Percentiles rank a stretch among this genome's conserved stretches.
These are phyloP conservation scores for Ectropis grisescens DNA, from an alignment of 1,140 invertebrate genomes.

Conservation along the genomic window DNA sequence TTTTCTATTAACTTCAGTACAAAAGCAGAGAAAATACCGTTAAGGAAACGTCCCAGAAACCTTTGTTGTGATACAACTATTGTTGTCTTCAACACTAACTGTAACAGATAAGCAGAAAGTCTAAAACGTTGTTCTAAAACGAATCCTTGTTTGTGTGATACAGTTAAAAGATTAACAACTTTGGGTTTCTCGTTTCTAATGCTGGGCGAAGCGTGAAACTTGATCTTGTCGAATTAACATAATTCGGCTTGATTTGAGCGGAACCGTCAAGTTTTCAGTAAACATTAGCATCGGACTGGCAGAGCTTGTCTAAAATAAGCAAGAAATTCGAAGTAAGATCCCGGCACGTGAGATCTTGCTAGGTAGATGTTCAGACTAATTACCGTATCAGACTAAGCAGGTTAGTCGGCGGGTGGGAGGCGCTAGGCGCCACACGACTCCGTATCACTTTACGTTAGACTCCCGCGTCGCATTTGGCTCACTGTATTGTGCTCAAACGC, in stretches of 20 bases:
- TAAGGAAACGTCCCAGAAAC: slow-evolving; percentile 45
- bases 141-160: slow-evolving; percentile 5
- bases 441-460: slow-evolving; percentile 14
- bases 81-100: slow-evolving; percentile 20
- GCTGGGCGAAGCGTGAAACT: too few species aligned
- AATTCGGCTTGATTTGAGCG: too few species aligned
- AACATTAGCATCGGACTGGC: too few species aligned
- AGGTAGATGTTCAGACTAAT: slow-evolving; percentile 48
- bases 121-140: slow-evolving; percentile 25
- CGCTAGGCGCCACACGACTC: slow-evolving; percentile 7
- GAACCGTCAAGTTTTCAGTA: too few species aligned
- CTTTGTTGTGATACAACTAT: slow-evolving; percentile 35
- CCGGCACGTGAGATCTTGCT: slow-evolving; percentile 24
- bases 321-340: slow-evolving; percentile 25
- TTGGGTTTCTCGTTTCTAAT: too few species aligned
- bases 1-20: slow-evolving; percentile 29
- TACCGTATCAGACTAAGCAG: slow-evolving; percentile 45
- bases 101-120: slow-evolving; percentile 23
- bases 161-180: too few species aligned
- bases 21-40: slow-evolving; percentile 39
- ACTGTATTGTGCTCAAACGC: slow-evolving; percentile 14
- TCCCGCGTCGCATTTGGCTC: slow-evolving; percentile 14
- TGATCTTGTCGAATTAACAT: too few species aligned
- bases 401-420: slow-evolving; percentile 18
- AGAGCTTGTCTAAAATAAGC: slow-evolving; percentile 24